These are phyloP conservation scores for Aphidius ervi DNA, from an alignment of 1,140 invertebrate species.

Conservation along the genomic window DNA sequence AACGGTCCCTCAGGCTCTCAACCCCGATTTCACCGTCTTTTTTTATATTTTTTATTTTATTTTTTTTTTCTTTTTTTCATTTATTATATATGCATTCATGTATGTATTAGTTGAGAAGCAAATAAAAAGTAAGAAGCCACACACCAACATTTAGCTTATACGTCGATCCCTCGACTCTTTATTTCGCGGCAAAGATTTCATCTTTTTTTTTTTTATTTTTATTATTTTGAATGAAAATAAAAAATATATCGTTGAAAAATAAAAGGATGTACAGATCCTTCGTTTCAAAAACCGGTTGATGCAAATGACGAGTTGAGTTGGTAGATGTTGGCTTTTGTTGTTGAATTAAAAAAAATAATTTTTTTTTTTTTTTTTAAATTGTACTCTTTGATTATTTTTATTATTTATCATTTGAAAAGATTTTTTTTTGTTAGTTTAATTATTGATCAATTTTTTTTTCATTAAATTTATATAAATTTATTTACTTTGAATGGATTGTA, in stretches of 20 bases:
- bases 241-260: conserved; percentile 1
- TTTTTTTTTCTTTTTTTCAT: no score
- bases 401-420: background rate
- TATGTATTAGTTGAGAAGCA: conserved; percentile 7
- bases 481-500: no score
- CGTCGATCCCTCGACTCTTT: no score
- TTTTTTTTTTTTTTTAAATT: background rate
- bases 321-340: conserved; percentile 1
- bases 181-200: no score
- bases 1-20: no score
- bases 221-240: background rate
- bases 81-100: background rate
- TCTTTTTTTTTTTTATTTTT: no score
- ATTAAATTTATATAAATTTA: no score
- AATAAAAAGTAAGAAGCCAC: background rate
- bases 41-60: no score
- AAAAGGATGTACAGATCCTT: background rate
- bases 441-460: no score
- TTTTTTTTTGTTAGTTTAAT: no score
- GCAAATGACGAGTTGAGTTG: conserved; percentile 12
- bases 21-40: no score
- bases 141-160: no score
- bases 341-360: conserved; percentile 2
- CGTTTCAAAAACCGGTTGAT: conserved; percentile 13
- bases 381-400: background rate